Base-by-base conservation (phyloP, 2,797 vertebrate species). In the Cossypha heuglini region DNA sequence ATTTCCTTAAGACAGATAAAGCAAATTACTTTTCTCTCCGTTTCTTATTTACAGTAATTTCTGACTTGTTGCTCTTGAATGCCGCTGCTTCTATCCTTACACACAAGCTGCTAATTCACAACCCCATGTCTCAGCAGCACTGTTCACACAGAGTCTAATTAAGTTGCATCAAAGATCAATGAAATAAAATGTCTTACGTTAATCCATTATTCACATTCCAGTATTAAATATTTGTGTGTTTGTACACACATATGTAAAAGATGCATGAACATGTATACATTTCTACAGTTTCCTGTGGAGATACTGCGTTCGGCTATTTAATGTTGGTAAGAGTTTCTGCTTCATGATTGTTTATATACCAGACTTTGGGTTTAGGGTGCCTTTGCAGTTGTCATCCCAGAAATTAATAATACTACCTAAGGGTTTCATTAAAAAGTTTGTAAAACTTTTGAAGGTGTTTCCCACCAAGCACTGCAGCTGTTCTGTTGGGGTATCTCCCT, bases 181-280 rank as follows among this genome's bases (percentile, higher is more conserved):
- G 20, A 68, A 96, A 81, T 76, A 71, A 93, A 94, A n/a, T 25
- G 46, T 52, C 17, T 31, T 64, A 9, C 10, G 10, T 67, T 77
- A 72, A 51, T 83, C 11, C 13, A 67, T 84, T 52, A 26, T 73
- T 62, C 26, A 28, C 18, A 15, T 84, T 38, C 37, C 38, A 20
- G 6, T 40, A 16, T 77, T 75, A 26, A 5, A 8, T 54, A 12
- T 8, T 71, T 52, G 5, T 61, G 16, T 25, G 17, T 51, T 43
- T 66, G 28, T 74, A 40, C 19, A 6, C 28, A 24, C 8, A 0
- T 4, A 20, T 10, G 5, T 26, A 31, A 14, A 43, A 84, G 76
- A 33, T 26, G 6, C 3, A 2, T 18, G 6, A 9, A 22, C 8
- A 3, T 4, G 1, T 20, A 4, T 35, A 13, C 6, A 12, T 45